Base-by-base conservation (phyloP, 2,797 vertebrate genomes). In the Trachurus trachurus region DNA sequence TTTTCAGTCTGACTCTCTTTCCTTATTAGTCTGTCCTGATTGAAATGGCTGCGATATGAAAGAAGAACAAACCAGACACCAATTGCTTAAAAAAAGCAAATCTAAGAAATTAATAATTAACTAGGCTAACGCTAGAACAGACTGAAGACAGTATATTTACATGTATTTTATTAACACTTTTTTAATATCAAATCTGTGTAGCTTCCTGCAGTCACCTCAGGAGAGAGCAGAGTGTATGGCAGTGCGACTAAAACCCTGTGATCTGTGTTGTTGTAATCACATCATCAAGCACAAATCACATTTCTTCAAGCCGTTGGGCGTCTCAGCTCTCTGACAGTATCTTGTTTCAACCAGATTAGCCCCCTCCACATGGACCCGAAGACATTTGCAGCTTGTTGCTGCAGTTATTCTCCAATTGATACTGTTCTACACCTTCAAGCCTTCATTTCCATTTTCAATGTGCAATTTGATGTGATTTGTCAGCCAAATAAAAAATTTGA, bases 381-480 rank as follows among this genome's bases (percentile, higher is more conserved):
- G 66, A 81, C 49, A 81, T 75, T 72, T 71, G 63, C 49, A 69
- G 63, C 67, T 59, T 66, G 69, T 71, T 63, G 58, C 39, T 59
- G 19, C 31, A 45, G 37, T n/a, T 56, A 15, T 42, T 81, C 67
- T 69, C 26, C 31, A 71, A 59, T 59, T 75, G 61, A 67, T 42
- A 67, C 34, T n/a, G 19, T 54, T 80, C 22, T 76, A 66, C 61
- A 16, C 40, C 4, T 73, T 53, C 29, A 57, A 63, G 39, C 60
- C 34, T 37, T 61, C 0, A 7, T 34, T 8, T n/a, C 5, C n/a
- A 37, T 34, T 34, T 34, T 22, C 21, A 39, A 40, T 49, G 7
- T 29, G 21, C 10, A 37, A 6, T 49, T 58, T 8, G n/a, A 37
- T 39, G 17, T 47, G 29, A 29, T 50, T 49, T 47, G 11, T 59